Base-by-base conservation (phyloP, 2,797 vertebrate genomes). In the Esox lucius region DNA sequence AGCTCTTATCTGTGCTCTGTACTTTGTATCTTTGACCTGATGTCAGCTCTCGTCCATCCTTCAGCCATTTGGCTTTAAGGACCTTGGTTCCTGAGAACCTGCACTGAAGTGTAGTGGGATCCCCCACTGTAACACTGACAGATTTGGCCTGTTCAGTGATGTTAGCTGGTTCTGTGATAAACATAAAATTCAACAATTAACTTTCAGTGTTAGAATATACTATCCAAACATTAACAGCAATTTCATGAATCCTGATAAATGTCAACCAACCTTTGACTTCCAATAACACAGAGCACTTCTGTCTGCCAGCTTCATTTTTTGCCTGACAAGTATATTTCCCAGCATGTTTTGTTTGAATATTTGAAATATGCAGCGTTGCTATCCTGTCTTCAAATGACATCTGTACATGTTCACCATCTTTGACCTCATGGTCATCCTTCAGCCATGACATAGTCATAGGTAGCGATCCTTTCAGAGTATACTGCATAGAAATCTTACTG, bases 281-380 rank as follows among this genome's bases (percentile, higher is more conserved):
- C 73, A 99, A 78, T 28, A 95, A 72, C 35, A 97, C 95, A 74
- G 95, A 97, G 84, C 97, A 99, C 8, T 95, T 97, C 88, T 98
- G 97, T 88, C 95, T 94, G 70, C 98, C 98, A 0, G 98, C 98
- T 86, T 97, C 97, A 28, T 99, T 99, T 92, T 97, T 97, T 35
- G 94, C 96, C 79, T 97, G 95, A 88, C 98, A 99, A n/a, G 95
- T 95, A 68, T 98, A 99, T 86, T 97, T 99, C 70, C 98, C 98
- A 33, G 93, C 95, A 64, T 98, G 93, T 78, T 94, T 94, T 85
- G 94, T 91, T 86, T 97, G 95, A 77, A 97, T 88, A 81, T 92
- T 93, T 77, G 89, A 94, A 84, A 99, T 92, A 83, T 94, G 92
- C 79, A 99, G 91, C 78, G 94, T 87, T 33, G 97, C 96, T 46